Evolutionary conservation across 37 sponge, comb jelly and placozoan species (phyloP).

Genomic region (Halichondria panicea): DNA sequence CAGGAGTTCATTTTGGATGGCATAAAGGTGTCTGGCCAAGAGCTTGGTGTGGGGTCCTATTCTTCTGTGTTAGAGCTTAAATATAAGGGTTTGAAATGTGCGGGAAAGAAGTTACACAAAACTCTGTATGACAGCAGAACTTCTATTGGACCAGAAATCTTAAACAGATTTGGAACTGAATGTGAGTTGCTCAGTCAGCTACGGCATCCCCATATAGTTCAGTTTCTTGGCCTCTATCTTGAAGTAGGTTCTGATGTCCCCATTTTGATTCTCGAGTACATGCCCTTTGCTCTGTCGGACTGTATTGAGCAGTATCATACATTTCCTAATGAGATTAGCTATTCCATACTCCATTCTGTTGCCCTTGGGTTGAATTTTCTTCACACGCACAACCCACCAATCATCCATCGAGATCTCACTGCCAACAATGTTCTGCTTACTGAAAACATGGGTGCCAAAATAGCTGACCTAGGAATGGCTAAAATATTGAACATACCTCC

Average conservation of each 20-base stretch:
- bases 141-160: conserved; percentile 43
- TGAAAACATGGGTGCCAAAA: conserved; percentile 47
- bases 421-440: conserved; percentile 63
- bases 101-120: conserved; percentile 56
- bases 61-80: conserved; percentile 43
- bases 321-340: conserved; percentile 36
- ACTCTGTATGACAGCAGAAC: conserved; percentile 35
- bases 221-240: conserved; percentile 43
- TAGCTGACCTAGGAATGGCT: conserved; percentile 60
- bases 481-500: conserved; percentile 56
- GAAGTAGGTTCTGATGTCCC: conserved; percentile 44
- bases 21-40: conserved; percentile 33
- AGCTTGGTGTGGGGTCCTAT: conserved; percentile 48
- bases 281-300: conserved; percentile 59
- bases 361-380: conserved; percentile 55
- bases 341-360: conserved; percentile 53
- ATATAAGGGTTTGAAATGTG: conserved; percentile 47
- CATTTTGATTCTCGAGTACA: conserved; percentile 45
- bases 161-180: conserved; percentile 44
- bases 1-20: conserved; percentile 35
- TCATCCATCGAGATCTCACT: conserved; percentile 65
- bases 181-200: conserved; percentile 57
- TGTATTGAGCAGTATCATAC: conserved; percentile 41
- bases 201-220: conserved; percentile 48
- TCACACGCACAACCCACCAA: conserved; percentile 39